Evolutionary conservation across 2,888 invertebrate species (phyloP).

Genomic region (Sepioteuthis lessoniana): DNA sequence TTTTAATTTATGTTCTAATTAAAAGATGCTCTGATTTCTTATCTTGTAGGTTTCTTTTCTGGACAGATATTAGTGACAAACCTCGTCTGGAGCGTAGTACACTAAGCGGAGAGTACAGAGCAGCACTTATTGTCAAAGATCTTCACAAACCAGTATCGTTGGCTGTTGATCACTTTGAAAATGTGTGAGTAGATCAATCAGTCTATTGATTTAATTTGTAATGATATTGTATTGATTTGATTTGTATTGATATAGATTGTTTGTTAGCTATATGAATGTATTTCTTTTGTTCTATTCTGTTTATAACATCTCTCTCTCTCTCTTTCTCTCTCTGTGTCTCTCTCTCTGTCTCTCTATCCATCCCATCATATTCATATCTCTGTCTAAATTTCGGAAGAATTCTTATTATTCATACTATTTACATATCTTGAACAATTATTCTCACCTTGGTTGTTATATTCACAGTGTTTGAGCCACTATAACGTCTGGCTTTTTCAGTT

Average conservation of each 20-base stretch:
- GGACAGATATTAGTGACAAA: slow-evolving; percentile 44
- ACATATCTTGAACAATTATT: no score
- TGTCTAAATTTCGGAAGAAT: no score
- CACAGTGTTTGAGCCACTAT: no score
- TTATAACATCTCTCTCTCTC: no score
- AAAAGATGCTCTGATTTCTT: not conserved
- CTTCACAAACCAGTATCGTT: slow-evolving; percentile 41
- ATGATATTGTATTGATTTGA: not conserved
- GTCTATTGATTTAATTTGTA: not conserved
- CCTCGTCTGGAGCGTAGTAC: slow-evolving; percentile 24
- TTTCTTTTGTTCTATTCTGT: no score
- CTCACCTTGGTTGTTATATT: no score
- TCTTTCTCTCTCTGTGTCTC: no score
- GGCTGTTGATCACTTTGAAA: slow-evolving; percentile 42
- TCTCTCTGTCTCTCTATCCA: no score
- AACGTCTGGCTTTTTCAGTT: no score
- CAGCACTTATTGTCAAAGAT: slow-evolving; percentile 13
- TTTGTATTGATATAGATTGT: not conserved
- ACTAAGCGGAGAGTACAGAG: slow-evolving; percentile 25
- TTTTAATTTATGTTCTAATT: no score
- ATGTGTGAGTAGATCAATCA: not conserved
- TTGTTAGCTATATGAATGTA: not conserved
- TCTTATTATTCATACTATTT: no score
- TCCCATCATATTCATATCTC: no score
- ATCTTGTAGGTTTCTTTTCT: slow-evolving; percentile 46